phyloP scores from a whole-genome alignment of 2,888 invertebrate species.

The Pomacea canaliculata region DNA sequence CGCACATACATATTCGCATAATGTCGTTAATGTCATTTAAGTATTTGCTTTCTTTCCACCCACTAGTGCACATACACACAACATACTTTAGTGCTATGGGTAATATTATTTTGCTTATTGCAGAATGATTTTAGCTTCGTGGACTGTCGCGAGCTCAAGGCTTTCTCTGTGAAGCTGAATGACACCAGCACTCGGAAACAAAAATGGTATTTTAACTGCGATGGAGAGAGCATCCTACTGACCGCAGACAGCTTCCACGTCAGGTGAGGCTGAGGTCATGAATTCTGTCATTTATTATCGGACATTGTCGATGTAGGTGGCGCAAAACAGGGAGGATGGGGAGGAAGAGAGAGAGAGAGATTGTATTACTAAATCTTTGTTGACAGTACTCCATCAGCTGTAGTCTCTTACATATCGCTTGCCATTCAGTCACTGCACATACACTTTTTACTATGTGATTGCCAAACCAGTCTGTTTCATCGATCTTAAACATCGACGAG shows the following conservation, averaged over 20 bases:
- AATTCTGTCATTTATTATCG: too few species aligned
- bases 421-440: too few species aligned
- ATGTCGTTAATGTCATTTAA: neutral
- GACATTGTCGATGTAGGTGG: too few species aligned
- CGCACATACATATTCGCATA: neutral
- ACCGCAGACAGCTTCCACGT: neutral
- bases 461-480: too few species aligned
- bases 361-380: too few species aligned
- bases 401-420: too few species aligned
- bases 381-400: too few species aligned
- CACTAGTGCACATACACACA: neutral
- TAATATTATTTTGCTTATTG: neutral
- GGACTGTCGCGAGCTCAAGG: neutral
- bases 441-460: too few species aligned
- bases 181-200: neutral
- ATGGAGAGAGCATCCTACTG: slow-evolving; percentile 1
- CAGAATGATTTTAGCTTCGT: neutral
- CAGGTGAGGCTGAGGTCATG: neutral
- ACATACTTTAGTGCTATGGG: too few species aligned
- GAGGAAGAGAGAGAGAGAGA: too few species aligned
- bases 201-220: slow-evolving; percentile 7
- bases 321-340: too few species aligned
- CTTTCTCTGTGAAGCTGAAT: neutral
- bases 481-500: too few species aligned
- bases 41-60: neutral